Conservation (phyloP, 2,113 vertebrate genomes). For the Pseudonaja textilis region DNA sequence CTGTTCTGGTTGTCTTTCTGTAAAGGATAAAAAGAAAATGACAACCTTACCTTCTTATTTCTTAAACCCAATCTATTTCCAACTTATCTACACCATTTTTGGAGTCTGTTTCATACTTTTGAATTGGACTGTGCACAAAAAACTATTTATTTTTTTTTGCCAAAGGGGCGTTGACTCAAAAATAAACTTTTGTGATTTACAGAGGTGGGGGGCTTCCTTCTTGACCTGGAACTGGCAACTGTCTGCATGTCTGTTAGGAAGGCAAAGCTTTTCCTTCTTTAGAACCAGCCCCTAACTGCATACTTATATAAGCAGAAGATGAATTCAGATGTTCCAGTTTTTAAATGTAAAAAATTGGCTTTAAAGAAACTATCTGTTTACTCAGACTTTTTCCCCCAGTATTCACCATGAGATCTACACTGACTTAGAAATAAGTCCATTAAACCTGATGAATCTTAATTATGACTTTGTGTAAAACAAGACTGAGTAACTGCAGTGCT, state of each 20-base stretch:
- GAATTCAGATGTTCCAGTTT: slow-evolving; percentile 20
- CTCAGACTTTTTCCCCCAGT: neutral
- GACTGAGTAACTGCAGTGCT: too few relatives aligned
- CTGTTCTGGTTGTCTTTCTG: neutral
- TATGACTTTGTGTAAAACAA: neutral
- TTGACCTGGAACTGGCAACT: neutral
- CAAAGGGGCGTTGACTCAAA: neutral
- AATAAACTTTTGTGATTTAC: neutral
- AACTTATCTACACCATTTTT: neutral
- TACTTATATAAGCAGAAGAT: neutral
- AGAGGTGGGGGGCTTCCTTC: neutral
- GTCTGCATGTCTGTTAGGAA: neutral
- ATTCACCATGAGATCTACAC: neutral
- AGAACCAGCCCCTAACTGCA: neutral
- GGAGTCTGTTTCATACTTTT: neutral
- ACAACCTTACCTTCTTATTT: neutral
- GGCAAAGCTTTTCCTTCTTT: neutral
- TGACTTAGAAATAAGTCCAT: neutral
- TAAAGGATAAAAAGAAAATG: neutral
- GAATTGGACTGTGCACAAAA: neutral
- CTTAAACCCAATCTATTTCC: neutral
- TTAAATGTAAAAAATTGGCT: slow-evolving; percentile 13
- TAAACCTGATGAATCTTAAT: neutral
- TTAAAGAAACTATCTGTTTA: neutral
- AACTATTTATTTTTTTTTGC: neutral